phyloP scores from a whole-genome alignment of 2,113 vertebrate species.

The Ochotona princeps region DNA sequence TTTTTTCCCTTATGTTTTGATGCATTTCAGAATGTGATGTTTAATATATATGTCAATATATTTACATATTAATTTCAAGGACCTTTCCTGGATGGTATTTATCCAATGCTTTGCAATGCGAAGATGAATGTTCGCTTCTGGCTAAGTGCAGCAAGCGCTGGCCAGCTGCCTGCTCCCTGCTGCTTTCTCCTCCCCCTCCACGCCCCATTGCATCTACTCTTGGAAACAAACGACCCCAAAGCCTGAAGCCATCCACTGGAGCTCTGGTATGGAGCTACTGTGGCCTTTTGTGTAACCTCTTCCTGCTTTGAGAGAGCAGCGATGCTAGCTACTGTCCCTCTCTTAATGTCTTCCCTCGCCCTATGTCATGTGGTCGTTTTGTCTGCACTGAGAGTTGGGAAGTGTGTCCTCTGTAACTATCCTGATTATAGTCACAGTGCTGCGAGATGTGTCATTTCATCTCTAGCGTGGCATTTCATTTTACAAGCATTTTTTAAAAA shows the following conservation, averaged over 20 bases:
- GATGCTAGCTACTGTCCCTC: background rate
- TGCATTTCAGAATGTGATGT: background rate
- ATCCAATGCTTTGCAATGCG: background rate
- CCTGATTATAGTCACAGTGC: background rate
- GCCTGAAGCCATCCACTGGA: background rate
- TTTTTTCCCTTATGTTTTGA: background rate
- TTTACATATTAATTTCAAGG: background rate
- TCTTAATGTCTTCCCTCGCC: background rate
- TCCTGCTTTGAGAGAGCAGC: background rate
- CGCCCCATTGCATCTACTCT: background rate
- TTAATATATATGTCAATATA: background rate
- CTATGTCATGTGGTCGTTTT: background rate
- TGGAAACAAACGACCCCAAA: background rate
- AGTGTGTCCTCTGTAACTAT: background rate
- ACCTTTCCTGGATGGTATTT: background rate
- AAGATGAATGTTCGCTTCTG: background rate
- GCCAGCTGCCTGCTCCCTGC: background rate
- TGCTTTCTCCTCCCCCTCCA: background rate
- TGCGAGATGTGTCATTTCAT: slow-evolving; percentile 18
- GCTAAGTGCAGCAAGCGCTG: background rate
- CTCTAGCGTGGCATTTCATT: slow-evolving; percentile 7
- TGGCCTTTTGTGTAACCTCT: background rate
- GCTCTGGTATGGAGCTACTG: background rate
- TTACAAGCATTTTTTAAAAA: background rate
- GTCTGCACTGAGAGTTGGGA: background rate